These are phyloP conservation scores for Camelus bactrianus DNA, from an alignment of 2,113 vertebrate species.

Conservation along the genomic window DNA sequence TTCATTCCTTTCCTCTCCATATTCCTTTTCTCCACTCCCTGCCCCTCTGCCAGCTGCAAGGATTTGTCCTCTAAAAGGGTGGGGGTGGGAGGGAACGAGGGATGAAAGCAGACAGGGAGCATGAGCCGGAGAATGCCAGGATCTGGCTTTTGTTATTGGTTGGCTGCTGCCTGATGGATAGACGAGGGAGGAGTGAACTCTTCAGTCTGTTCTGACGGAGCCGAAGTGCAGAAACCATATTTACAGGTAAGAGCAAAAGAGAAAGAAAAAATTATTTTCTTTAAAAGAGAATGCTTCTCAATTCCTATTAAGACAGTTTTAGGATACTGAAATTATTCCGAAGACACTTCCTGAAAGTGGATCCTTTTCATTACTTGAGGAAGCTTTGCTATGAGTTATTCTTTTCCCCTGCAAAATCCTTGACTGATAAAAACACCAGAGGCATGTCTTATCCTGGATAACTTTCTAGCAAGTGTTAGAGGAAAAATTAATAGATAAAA, in stretches of 20 bases:
- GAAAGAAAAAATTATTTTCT: neutral
- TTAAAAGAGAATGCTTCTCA: constrained; percentile 60
- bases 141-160: constrained; percentile 89
- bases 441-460: constrained; percentile 86
- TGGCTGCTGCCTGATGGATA: constrained; percentile 83
- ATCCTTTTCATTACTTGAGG: constrained; percentile 73
- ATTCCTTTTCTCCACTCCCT: constrained; percentile 65
- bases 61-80: constrained; percentile 77
- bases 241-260: constrained; percentile 86
- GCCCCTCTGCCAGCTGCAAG: constrained; percentile 74
- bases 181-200: constrained; percentile 84
- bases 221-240: constrained; percentile 84
- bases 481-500: constrained; percentile 88
- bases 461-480: constrained; percentile 89
- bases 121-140: constrained; percentile 85
- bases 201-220: constrained; percentile 84
- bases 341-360: constrained; percentile 65
- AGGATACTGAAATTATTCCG: constrained; percentile 61
- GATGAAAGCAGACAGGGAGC: constrained; percentile 80
- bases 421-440: constrained; percentile 88
- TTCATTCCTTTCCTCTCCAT: constrained; percentile 60
- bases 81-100: constrained; percentile 82
- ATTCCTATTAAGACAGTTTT: constrained; percentile 55
- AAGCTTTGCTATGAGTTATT: constrained; percentile 76
- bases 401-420: constrained; percentile 80